Evolutionary conservation across 2,113 vertebrate genomes (phyloP).

Genomic region (Podiceps cristatus): DNA sequence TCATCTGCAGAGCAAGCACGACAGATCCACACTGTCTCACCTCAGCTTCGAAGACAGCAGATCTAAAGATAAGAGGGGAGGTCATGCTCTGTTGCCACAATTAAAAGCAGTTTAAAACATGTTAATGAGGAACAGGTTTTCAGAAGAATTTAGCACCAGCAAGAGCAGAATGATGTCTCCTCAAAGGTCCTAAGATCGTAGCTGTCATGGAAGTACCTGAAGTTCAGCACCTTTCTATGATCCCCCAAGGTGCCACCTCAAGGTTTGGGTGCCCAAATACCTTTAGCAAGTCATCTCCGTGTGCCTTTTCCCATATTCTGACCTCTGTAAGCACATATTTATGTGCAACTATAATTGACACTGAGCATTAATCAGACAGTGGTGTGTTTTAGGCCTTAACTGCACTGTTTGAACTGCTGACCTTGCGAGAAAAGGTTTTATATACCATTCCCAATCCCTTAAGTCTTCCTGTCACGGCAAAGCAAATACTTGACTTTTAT

Average conservation of each 20-base stretch:
- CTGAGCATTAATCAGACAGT: constrained; percentile 6
- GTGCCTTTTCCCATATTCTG: background rate
- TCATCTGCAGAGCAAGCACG: background rate
- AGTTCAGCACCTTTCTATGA: background rate
- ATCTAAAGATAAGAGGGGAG: constrained; percentile 8
- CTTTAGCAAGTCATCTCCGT: background rate
- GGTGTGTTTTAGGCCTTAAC: background rate
- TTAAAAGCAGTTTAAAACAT: constrained; percentile 14
- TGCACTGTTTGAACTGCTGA: constrained; percentile 43
- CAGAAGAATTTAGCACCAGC: background rate
- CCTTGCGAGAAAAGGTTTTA: constrained; percentile 33
- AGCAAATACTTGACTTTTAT: constrained; percentile 55
- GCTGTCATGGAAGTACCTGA: background rate
- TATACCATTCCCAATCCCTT: constrained; percentile 37
- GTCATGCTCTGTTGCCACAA: background rate
- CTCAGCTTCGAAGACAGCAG: background rate
- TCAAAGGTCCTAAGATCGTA: background rate
- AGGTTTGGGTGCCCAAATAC: background rate
- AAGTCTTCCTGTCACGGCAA: constrained; percentile 48
- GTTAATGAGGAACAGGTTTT: background rate
- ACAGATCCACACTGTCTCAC: background rate
- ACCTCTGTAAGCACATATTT: background rate
- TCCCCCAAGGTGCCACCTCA: background rate
- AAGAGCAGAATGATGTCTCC: background rate
- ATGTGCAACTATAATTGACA: background rate